phyloP scores from a whole-genome alignment of 2,113 vertebrate species.

The Mobula hypostoma region DNA sequence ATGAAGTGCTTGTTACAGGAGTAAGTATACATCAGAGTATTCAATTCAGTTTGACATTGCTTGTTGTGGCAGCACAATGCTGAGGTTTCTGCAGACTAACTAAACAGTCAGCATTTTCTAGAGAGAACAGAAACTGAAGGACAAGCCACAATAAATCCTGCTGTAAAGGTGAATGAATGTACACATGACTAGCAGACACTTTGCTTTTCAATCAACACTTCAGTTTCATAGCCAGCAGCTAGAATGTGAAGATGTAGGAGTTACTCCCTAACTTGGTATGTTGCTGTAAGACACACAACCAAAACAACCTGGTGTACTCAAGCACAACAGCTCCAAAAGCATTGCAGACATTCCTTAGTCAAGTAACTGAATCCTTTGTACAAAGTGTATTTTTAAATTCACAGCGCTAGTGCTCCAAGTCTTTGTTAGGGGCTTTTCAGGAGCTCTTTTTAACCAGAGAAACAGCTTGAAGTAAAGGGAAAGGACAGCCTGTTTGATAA shows the following conservation, averaged over 20 bases:
- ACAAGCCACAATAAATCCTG: background rate
- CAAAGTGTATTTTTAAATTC: background rate
- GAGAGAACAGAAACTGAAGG: background rate
- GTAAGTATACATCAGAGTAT: no score
- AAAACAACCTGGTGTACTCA: background rate
- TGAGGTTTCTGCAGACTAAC: background rate
- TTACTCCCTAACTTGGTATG: slow-evolving; percentile 11
- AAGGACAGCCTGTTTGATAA: background rate
- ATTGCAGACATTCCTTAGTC: background rate
- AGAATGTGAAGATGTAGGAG: background rate
- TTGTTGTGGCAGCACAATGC: background rate
- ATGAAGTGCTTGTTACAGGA: background rate
- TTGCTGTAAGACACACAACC: background rate
- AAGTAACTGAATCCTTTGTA: background rate
- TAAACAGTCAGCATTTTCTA: background rate
- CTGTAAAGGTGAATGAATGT: background rate
- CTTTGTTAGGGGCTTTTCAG: background rate
- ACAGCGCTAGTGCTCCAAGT: background rate
- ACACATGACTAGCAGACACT: background rate
- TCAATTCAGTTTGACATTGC: background rate
- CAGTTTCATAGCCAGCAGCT: background rate
- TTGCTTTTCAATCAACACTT: background rate
- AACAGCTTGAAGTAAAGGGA: background rate
- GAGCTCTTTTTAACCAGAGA: background rate
- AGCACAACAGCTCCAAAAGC: background rate